Evolutionary conservation across 2,888 invertebrate genomes (phyloP), one percentile per base, ranked within the genome.

Genomic region (Tachina grossa): DNA sequence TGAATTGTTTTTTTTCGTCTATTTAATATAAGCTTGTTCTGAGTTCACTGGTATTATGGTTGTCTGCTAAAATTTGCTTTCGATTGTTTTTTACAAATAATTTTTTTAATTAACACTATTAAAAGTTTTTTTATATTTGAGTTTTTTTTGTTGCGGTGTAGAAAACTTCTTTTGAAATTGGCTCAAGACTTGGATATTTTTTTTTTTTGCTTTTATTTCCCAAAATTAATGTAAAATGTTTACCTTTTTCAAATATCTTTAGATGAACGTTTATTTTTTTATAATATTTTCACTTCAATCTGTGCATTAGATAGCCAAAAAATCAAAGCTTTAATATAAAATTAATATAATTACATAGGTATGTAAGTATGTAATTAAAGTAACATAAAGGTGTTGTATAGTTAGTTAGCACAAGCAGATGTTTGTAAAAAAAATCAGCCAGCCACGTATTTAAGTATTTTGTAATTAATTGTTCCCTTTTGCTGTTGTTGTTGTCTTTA

Each of bases 381-480:
- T 31, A 31, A 31, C 6, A 0, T 31, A 49, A 51, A 22, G 39
- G 9, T 51, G 45, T 66, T 80, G 66, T 66, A 76, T 80, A 31
- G 6, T 6, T 31, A 31, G 31, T 81, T 49, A 69, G 41, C 49
- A 51, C 9, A 45, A 69, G 45, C 84, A 81, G 66, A 79, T 79
- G 76, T 81, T 68, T 16, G 41, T 43, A 0, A 45, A 51, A 43
- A 14, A 43, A 14, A 16, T 53, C 41, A 51, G 55, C n/a, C 19
- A 13, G 43, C 16, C 39, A 49, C 13, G 11, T 69, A 55, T 76
- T 41, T 55, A 22, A 47, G 63, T 43, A 65, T 66, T 69, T 80
- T 80, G 68, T 77, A 49, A 76, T 66, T 61, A 66, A 59, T 66
- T 63, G 10, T 65, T 78, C 59, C 31, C 31, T 43, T 43, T 49